phyloP scores from a whole-genome alignment of 2,797 vertebrate genomes.

The Petrocephalus schoutedeni region DNA sequence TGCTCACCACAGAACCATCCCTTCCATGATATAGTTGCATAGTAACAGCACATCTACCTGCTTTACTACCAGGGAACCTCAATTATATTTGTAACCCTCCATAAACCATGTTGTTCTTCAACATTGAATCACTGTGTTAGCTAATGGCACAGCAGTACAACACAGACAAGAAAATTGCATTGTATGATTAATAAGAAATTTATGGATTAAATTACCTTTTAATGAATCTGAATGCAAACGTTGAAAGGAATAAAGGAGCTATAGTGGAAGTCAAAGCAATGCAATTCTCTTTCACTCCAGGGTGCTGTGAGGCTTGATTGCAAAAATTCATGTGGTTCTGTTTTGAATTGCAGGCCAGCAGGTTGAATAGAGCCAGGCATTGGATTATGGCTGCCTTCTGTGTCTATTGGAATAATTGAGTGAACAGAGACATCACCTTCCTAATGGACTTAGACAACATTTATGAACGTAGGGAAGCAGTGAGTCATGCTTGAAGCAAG shows the following conservation, averaged over 20 bases:
- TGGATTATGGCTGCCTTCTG: slow-evolving; percentile 19
- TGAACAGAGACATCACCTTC: not conserved
- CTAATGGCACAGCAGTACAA: not conserved
- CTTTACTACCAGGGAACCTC: not conserved
- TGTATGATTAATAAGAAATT: not conserved
- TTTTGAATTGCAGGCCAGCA: slow-evolving; percentile 8
- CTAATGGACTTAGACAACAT: slow-evolving; percentile 12
- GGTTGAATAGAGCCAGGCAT: slow-evolving; percentile 7
- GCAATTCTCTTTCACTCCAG: slow-evolving; percentile 18
- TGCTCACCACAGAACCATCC: not conserved
- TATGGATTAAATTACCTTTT: slow-evolving; percentile 1
- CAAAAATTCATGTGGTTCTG: slow-evolving; percentile 15
- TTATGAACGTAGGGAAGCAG: not conserved
- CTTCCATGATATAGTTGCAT: not conserved
- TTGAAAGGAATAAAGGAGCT: not conserved
- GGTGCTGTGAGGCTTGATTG: slow-evolving; percentile 11
- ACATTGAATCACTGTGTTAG: not conserved
- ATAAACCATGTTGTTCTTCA: slow-evolving; percentile 6
- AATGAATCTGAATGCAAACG: not conserved
- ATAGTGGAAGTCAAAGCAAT: slow-evolving; percentile 4
- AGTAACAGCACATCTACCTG: not conserved
- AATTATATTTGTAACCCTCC: not conserved
- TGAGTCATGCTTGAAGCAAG: slow-evolving; percentile 14
- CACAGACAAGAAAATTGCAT: slow-evolving; percentile 1
- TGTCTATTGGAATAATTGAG: slow-evolving; percentile 15